phyloP scores from a whole-genome alignment of 2,888 invertebrate species.

The Hydropsyche betteni region DNA sequence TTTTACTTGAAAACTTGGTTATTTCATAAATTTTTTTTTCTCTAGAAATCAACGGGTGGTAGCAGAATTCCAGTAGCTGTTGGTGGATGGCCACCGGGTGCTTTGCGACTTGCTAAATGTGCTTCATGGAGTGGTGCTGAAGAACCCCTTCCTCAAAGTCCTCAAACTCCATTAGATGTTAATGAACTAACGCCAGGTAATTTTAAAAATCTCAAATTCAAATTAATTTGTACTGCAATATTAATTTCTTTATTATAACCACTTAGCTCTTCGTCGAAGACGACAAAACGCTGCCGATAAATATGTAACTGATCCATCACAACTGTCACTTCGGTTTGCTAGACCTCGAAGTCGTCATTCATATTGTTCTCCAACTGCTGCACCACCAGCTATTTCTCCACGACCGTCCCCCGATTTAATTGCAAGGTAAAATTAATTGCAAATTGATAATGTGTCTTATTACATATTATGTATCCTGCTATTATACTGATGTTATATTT shows the following conservation, averaged over 20 bases:
- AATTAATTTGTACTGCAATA: neutral
- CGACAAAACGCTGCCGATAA: constrained; percentile 82
- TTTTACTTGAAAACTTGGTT: too few relatives aligned
- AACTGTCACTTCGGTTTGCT: constrained; percentile 82
- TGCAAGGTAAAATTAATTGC: constrained; percentile 43
- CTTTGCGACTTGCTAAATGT: constrained; percentile 72
- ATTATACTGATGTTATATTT: neutral
- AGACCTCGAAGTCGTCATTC: constrained; percentile 68
- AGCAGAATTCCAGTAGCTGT: constrained; percentile 76
- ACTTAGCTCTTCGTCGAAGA: constrained; percentile 70
- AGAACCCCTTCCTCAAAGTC: constrained; percentile 53
- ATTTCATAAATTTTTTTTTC: neutral
- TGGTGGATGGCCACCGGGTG: constrained; percentile 52
- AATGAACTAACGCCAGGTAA: constrained; percentile 68
- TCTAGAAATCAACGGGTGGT: constrained; percentile 48
- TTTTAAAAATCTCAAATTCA: neutral
- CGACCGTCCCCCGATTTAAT: constrained; percentile 46
- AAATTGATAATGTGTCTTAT: too few relatives aligned
- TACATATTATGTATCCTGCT: too few relatives aligned
- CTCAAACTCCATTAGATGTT: constrained; percentile 56
- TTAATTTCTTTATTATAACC: neutral
- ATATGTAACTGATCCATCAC: constrained; percentile 85
- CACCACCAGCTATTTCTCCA: constrained; percentile 51
- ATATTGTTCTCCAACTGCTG: constrained; percentile 57
- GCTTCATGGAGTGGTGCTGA: constrained; percentile 75